Evolutionary conservation across 2,888 invertebrate genomes (phyloP).

Genomic region (Hyposoter dolosus): DNA sequence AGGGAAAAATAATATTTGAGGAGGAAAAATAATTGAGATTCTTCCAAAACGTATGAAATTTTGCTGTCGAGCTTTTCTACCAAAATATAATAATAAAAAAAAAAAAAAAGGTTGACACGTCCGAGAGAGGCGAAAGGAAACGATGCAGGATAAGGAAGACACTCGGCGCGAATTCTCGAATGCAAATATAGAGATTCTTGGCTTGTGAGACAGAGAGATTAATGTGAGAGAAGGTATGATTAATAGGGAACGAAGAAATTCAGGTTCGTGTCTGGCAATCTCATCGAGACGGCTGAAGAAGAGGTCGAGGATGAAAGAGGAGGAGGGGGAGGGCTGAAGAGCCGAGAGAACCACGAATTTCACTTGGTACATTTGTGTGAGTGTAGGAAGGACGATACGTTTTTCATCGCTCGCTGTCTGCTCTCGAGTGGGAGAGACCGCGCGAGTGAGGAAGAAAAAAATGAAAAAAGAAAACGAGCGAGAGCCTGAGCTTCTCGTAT

Average conservation of each 20-base stretch:
- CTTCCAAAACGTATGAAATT: not conserved
- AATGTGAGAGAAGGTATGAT: constrained; percentile 67
- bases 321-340: not conserved
- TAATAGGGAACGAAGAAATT: constrained; percentile 62
- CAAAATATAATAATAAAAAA: not conserved
- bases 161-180: constrained; percentile 31
- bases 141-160: constrained; percentile 27
- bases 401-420: constrained; percentile 41
- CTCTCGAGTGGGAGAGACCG: not conserved
- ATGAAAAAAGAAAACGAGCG: not conserved
- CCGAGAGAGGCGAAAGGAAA: not conserved
- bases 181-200: constrained; percentile 66
- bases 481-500: constrained; percentile 29
- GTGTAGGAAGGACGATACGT: constrained; percentile 35
- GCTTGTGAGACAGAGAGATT: constrained; percentile 60
- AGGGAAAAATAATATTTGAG: not conserved
- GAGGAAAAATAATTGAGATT: no score
- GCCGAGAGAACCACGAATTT: constrained; percentile 66
- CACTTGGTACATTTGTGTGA: constrained; percentile 37
- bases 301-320: not conserved
- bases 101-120: constrained; percentile 8
- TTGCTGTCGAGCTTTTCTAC: not conserved
- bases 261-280: constrained; percentile 63
- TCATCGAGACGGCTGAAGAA: constrained; percentile 34
- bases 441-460: not conserved